Evolutionary conservation across 2,888 invertebrate species (phyloP).

Genomic region (Acronicta aceris): DNA sequence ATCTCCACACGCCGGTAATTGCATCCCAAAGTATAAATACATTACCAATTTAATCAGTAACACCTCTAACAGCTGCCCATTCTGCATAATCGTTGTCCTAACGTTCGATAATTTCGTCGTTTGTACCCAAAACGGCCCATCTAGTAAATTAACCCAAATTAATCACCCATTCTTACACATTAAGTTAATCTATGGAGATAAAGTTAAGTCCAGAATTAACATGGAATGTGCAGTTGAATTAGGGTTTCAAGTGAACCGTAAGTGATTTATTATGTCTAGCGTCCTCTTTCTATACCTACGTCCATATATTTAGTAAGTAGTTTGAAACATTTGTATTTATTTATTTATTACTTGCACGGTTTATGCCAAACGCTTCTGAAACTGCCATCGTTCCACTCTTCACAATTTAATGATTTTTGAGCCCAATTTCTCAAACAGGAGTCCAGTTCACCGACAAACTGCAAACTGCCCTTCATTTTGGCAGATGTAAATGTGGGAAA

Average conservation of each 20-base stretch:
- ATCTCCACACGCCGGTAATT: too few relatives aligned
- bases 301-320: too few relatives aligned
- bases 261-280: conserved; percentile 13
- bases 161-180: conserved; percentile 58
- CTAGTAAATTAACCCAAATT: conserved; percentile 58
- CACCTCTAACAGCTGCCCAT: conserved; percentile 9
- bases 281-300: not conserved
- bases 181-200: conserved; percentile 55
- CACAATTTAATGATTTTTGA: too few relatives aligned
- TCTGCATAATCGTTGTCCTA: conserved; percentile 33
- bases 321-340: too few relatives aligned
- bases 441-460: too few relatives aligned
- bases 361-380: too few relatives aligned
- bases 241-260: conserved; percentile 24
- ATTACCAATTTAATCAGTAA: conserved; percentile 20
- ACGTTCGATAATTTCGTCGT: conserved; percentile 52
- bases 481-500: too few relatives aligned
- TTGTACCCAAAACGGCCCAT: conserved; percentile 42
- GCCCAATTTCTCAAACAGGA: too few relatives aligned
- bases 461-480: too few relatives aligned
- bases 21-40: not conserved
- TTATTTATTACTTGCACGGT: too few relatives aligned
- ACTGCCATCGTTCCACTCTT: too few relatives aligned
- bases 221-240: conserved; percentile 43
- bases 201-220: conserved; percentile 49